These are phyloP conservation scores for Drosophila anceps DNA, from an alignment of 2,888 invertebrate species.

Conservation along the genomic window DNA sequence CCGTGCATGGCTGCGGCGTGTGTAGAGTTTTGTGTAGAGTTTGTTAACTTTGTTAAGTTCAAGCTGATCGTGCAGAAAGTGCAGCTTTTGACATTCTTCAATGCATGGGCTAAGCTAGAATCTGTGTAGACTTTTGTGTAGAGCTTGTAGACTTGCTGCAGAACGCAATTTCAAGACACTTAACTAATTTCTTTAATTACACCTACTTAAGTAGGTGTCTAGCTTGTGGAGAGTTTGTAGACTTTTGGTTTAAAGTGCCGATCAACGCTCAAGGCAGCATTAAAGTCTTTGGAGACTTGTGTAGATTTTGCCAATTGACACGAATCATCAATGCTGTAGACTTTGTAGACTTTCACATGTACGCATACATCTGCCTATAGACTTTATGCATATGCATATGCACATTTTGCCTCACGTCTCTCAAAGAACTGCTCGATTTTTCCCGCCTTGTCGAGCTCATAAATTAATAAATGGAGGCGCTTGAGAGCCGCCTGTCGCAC, in stretches of 20 bases:
- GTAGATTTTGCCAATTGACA: neutral
- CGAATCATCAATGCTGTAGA: neutral
- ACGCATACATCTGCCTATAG: neutral
- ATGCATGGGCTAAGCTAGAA: neutral
- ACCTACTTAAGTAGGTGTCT: too few relatives aligned
- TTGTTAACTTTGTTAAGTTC: neutral
- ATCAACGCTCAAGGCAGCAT: neutral
- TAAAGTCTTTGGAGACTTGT: neutral
- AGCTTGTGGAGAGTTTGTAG: neutral
- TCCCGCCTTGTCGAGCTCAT: conserved; percentile 49
- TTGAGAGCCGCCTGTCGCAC: conserved; percentile 42
- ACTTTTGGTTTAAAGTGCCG: neutral
- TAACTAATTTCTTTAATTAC: too few relatives aligned
- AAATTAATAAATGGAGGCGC: conserved; percentile 75
- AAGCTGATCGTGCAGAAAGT: neutral
- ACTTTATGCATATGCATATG: conserved; percentile 27
- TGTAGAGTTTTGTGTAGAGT: conserved; percentile 20
- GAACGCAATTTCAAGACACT: too few relatives aligned
- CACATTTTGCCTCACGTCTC: conserved; percentile 16
- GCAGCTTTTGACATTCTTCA: neutral
- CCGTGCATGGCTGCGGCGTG: neutral
- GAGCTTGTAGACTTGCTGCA: neutral
- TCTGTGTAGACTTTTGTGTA: neutral
- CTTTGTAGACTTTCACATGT: conserved; percentile 6
- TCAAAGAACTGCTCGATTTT: conserved; percentile 39